Evolutionary conservation across 2,113 vertebrate species (phyloP).

Genomic region (Sakesphorus luctuosus): DNA sequence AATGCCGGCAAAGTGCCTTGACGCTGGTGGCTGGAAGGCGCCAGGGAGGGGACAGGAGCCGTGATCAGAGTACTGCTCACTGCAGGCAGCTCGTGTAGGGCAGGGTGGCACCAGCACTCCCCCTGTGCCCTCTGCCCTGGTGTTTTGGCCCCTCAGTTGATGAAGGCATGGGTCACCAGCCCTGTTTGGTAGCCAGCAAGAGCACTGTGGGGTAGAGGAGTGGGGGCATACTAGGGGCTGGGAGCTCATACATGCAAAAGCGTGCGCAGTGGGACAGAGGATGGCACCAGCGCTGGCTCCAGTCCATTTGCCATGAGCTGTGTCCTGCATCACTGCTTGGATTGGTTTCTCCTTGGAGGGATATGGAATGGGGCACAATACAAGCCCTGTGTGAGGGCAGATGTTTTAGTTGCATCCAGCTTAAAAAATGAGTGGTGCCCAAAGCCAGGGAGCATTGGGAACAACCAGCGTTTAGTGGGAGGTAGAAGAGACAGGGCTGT

Average conservation of each 20-base stretch:
- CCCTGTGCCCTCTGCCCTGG: accelerated
- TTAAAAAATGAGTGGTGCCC: background rate
- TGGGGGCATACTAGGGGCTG: background rate
- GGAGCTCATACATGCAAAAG: background rate
- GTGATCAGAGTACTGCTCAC: background rate
- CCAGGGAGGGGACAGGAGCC: background rate
- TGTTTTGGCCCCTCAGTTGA: background rate
- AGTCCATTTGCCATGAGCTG: accelerated
- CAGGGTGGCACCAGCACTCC: accelerated
- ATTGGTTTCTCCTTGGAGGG: background rate
- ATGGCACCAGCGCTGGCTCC: background rate
- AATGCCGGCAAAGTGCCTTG: slow-evolving; percentile 11
- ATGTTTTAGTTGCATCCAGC: background rate
- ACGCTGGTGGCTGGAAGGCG: background rate
- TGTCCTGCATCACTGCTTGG: background rate
- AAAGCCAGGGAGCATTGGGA: background rate
- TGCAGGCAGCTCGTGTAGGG: accelerated
- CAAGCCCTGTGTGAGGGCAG: accelerated
- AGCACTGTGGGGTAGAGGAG: background rate
- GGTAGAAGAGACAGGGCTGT: background rate
- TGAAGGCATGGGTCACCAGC: accelerated
- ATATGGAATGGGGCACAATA: too few relatives aligned
- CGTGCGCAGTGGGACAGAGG: background rate
- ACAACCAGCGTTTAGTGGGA: background rate
- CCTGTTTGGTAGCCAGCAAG: background rate